Evolutionary conservation across 2,797 vertebrate genomes (phyloP).

Genomic region (Gallirallus australis): DNA sequence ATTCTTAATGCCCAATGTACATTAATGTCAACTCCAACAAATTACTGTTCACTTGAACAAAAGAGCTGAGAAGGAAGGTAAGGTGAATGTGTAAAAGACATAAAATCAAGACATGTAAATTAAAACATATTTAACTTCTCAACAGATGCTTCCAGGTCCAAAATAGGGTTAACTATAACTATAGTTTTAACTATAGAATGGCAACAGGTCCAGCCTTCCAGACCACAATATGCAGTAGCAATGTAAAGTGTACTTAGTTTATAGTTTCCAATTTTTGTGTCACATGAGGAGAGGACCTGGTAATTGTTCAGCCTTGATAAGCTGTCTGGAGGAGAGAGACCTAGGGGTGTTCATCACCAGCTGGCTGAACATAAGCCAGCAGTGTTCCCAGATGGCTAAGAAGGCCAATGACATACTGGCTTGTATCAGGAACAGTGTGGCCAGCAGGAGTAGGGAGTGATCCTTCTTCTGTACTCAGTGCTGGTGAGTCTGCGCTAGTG

Average conservation of each 20-base stretch:
- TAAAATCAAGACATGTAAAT: background rate
- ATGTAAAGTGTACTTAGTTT: background rate
- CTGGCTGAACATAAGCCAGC: no score
- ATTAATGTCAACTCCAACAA: background rate
- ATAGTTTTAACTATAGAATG: background rate
- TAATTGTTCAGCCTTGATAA: background rate
- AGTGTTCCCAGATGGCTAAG: no score
- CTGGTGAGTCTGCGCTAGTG: no score
- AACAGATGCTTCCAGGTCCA: background rate
- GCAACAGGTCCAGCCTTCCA: background rate
- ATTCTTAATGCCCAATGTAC: background rate
- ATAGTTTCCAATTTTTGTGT: background rate
- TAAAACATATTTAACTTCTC: background rate
- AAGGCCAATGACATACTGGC: no score
- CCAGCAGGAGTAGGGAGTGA: no score
- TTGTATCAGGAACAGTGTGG: no score
- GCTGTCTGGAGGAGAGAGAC: no score
- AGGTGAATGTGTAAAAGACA: background rate
- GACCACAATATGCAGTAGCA: background rate
- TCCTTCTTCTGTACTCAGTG: no score
- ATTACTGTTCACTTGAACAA: background rate
- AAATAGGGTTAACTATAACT: background rate
- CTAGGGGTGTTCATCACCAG: no score
- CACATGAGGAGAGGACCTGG: background rate
- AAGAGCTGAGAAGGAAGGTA: background rate